phyloP scores from a whole-genome alignment of 2,797 vertebrate species.

The Peromyscus attwateri region DNA sequence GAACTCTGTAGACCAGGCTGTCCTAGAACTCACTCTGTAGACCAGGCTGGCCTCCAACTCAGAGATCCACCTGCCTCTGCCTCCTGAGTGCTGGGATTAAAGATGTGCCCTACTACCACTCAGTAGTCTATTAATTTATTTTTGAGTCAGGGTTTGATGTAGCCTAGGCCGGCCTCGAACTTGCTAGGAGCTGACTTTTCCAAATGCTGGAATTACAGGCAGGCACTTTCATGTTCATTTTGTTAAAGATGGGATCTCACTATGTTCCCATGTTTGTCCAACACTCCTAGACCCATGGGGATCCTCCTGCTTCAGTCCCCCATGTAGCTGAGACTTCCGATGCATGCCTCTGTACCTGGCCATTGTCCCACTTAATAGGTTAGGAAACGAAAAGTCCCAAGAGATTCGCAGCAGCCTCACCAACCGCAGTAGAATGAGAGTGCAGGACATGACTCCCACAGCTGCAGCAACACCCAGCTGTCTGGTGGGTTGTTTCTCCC shows the following conservation, averaged over 20 bases:
- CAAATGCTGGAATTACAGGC: not conserved
- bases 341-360: not conserved
- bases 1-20: not conserved
- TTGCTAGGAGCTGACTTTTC: not conserved
- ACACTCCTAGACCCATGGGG: not conserved
- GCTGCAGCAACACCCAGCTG: not conserved
- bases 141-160: not conserved
- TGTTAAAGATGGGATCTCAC: not conserved
- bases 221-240: not conserved
- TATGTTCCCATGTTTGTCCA: not conserved
- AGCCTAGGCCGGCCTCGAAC: not conserved
- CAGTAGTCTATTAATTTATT: not conserved
- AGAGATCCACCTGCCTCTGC: not conserved
- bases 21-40: not conserved
- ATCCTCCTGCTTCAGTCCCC: not conserved
- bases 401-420: not conserved
- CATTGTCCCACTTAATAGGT: not conserved
- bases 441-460: not conserved
- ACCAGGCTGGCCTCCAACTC: not conserved
- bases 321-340: not conserved
- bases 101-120: not conserved
- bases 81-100: not conserved
- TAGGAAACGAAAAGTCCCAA: conserved; percentile 24
- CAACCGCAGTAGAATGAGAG: not conserved
- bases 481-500: not conserved